Conservation (phyloP, 2,797 vertebrate species). For the Pantherophis vulpinus region DNA sequence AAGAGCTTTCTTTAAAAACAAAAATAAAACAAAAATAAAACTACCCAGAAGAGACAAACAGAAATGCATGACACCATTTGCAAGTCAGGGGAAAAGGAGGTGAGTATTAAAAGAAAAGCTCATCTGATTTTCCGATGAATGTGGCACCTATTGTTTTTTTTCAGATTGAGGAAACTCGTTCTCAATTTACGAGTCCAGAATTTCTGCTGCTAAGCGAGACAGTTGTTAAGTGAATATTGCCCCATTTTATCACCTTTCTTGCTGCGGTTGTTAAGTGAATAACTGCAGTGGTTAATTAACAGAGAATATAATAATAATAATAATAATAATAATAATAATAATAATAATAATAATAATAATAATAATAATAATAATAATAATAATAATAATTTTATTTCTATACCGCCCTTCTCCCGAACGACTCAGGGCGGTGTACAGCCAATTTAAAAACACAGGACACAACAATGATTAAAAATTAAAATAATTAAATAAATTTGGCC, state of each 20-base stretch:
- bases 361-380: no score
- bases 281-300: neutral
- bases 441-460: no score
- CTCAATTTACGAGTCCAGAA: neutral
- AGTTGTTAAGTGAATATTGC: neutral
- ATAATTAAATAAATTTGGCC: no score
- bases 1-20: neutral
- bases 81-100: neutral
- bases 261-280: neutral
- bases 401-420: no score
- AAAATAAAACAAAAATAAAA: no score
- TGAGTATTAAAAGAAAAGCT: neutral
- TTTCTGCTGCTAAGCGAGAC: neutral
- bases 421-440: no score
- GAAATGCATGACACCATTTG: neutral
- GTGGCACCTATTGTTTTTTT: neutral
- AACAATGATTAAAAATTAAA: no score
- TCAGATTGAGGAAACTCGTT: neutral
- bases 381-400: no score
- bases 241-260: neutral
- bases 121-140: neutral
- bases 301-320: no score
- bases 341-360: no score
- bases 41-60: neutral
- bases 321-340: no score